Evolutionary conservation across 2,888 invertebrate species (phyloP).

Genomic region (Miltochrista miniata): DNA sequence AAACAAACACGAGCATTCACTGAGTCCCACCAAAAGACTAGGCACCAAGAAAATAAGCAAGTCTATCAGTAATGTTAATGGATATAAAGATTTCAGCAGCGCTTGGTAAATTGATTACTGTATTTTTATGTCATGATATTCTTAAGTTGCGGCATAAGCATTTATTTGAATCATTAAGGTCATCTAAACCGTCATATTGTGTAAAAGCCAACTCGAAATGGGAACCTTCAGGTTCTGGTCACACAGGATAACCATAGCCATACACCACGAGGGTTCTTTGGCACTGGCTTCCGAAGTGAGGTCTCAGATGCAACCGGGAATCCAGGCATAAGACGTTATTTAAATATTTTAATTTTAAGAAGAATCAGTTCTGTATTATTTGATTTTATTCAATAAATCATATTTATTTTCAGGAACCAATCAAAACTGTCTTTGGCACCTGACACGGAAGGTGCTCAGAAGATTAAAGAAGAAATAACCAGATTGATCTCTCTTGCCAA

Average conservation of each 20-base stretch:
- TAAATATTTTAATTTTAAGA: too few species aligned
- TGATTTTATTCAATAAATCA: neutral
- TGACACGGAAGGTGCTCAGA: slow-evolving; percentile 61
- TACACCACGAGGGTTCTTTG: too few species aligned
- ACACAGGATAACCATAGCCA: too few species aligned
- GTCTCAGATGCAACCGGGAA: too few species aligned
- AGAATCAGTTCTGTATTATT: too few species aligned
- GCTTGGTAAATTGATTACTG: slow-evolving; percentile 55
- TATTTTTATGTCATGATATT: neutral
- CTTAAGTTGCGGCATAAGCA: too few species aligned
- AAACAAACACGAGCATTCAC: slow-evolving; percentile 65
- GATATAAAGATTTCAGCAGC: slow-evolving; percentile 60
- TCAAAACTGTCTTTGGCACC: slow-evolving; percentile 64
- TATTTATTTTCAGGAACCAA: slow-evolving; percentile 58
- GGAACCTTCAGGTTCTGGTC: too few species aligned
- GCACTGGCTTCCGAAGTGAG: too few species aligned
- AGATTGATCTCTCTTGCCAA: slow-evolving; percentile 79
- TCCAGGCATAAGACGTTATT: too few species aligned
- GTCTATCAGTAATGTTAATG: slow-evolving; percentile 74
- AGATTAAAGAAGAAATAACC: slow-evolving; percentile 73
- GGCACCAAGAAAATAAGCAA: slow-evolving; percentile 72
- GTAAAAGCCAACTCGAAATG: too few species aligned
- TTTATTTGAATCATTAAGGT: too few species aligned
- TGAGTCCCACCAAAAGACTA: slow-evolving; percentile 60
- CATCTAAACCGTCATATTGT: too few species aligned